phyloP scores from a whole-genome alignment of 1,140 invertebrate genomes.

The Zeugodacus cucurbitae region DNA sequence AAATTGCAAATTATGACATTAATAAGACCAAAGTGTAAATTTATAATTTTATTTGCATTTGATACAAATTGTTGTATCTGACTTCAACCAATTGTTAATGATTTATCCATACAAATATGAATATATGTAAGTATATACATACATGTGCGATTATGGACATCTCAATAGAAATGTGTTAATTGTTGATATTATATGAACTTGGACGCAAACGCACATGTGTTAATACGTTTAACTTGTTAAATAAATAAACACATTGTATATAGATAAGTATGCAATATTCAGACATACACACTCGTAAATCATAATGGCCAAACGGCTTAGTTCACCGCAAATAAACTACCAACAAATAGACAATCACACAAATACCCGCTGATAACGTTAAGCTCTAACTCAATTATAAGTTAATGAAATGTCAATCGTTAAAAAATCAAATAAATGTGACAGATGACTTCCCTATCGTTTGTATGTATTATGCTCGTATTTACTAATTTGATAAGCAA shows the following conservation, averaged over 20 bases:
- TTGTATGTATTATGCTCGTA: background rate
- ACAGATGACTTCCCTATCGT: background rate
- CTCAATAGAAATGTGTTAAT: constrained; percentile 5
- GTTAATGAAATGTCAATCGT: background rate
- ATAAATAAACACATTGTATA: background rate
- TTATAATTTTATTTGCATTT: too few species aligned
- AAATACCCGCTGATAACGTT: background rate
- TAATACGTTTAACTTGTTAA: background rate
- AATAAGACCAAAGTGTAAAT: too few species aligned
- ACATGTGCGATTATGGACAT: background rate
- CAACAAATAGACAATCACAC: background rate
- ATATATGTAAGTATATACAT: too few species aligned
- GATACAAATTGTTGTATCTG: too few species aligned
- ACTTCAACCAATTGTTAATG: too few species aligned
- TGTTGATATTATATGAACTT: background rate
- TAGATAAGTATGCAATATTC: background rate
- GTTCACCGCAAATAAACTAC: background rate
- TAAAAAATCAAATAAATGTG: background rate
- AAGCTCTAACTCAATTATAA: background rate
- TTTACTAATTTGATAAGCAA: too few species aligned
- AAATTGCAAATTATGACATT: too few species aligned
- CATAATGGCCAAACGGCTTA: background rate
- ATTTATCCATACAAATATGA: too few species aligned
- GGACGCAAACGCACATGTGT: background rate
- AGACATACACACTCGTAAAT: background rate